Evolutionary conservation across 2,113 vertebrate genomes (phyloP).

Genomic region (Neopipo cinnamomea): DNA sequence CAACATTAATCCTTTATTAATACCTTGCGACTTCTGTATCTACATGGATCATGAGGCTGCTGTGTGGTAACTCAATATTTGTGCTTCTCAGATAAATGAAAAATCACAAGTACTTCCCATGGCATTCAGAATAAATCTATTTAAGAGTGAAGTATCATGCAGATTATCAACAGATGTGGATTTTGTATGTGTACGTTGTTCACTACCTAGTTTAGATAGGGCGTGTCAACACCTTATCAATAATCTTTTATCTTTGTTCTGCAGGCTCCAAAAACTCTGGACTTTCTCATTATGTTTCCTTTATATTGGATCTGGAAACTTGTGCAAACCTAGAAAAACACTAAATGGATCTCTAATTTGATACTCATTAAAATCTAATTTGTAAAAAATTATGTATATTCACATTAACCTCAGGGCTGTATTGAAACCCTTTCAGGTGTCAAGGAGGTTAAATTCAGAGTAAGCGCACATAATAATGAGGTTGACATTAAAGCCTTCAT

Average conservation of each 20-base stretch:
- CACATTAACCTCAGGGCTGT: not conserved
- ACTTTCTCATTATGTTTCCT: not conserved
- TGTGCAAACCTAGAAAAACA: not conserved
- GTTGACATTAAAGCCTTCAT: not conserved
- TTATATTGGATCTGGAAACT: not conserved
- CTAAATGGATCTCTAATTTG: slow-evolving; percentile 1
- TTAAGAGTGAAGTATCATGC: not conserved
- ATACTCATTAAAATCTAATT: slow-evolving; percentile 1
- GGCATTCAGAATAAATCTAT: not conserved
- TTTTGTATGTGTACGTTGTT: not conserved
- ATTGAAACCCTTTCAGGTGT: not conserved
- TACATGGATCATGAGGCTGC: not conserved
- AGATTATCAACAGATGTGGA: not conserved
- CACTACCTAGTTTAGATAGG: not conserved
- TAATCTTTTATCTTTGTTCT: not conserved
- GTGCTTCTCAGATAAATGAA: not conserved
- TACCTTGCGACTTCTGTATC: not conserved
- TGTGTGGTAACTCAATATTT: not conserved
- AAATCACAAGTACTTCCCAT: not conserved
- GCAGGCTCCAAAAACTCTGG: not conserved
- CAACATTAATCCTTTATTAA: not conserved
- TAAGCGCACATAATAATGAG: not conserved
- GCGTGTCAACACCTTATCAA: not conserved
- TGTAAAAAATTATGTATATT: not conserved
- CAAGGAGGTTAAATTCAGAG: not conserved